Conservation (phyloP, 2,797 vertebrate species). For the Malurus leucopterus region DNA sequence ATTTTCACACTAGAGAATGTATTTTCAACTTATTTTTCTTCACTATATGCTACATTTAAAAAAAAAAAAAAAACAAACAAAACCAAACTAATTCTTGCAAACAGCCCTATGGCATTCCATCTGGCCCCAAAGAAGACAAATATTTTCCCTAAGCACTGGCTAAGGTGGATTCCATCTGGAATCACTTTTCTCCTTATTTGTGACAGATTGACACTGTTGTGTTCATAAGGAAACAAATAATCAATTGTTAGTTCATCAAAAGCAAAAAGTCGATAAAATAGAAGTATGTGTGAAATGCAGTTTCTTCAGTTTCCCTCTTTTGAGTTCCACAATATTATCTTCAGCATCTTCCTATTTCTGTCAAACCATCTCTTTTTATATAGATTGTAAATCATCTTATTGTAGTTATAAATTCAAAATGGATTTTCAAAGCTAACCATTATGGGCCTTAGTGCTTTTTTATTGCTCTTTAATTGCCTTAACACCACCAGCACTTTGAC, state of each 20-base stretch:
- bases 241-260: neutral
- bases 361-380: neutral
- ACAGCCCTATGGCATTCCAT: neutral
- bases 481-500: neutral
- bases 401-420: neutral
- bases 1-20: neutral
- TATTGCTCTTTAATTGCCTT: constrained; percentile 12
- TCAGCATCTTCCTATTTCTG: neutral
- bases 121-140: neutral
- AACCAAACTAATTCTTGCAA: neutral
- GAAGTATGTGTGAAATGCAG: neutral
- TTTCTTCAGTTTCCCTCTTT: neutral
- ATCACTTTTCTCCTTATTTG: neutral
- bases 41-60: neutral
- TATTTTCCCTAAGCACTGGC: neutral
- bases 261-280: neutral
- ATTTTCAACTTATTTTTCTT: neutral
- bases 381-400: constrained; percentile 1
- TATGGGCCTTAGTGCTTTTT: neutral
- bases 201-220: neutral
- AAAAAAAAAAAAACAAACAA: neutral
- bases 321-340: neutral
- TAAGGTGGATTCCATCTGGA: neutral
- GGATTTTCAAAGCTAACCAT: neutral
- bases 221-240: neutral